Evolutionary conservation across 1,140 invertebrate genomes (phyloP), one percentile per base, ranked within the genome.

Genomic region (Drosophila ambigua): DNA sequence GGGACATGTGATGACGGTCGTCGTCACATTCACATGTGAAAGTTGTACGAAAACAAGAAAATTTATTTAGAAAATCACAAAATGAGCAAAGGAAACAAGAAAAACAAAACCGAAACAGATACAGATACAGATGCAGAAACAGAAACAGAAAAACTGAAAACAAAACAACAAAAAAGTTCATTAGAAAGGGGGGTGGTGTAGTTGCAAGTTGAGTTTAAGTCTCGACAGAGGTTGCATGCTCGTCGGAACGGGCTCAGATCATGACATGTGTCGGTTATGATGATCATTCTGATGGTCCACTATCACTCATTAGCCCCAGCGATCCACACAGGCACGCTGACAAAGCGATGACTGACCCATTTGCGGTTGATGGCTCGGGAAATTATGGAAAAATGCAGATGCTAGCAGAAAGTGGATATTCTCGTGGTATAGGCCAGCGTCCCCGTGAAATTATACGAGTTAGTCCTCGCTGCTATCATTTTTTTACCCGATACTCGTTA

Each of bases 41-140:
- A 85, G 81, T 87, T 85, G 77, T 72, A 78, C 74, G 62, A 81
- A 85, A 81, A 78, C 65, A 74, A 81, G 82, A 85, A 81, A 85
- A 85, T 61, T 77, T 80, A 80, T 85, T 80, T 75, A 77, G 62
- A 80, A 77, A 84, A 77, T 72, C 58, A 61, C 63, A 72, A 79
- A 76, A 66, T 66, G 65, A 68, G 65, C 39, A 49, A 49, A 28
- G 39, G 35, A 57, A 55, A 24, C 31, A 61, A 64, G 24, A 64
- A 51, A 57, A 68, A 65, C 54, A 45, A 6, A 24, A 59, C 28
- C 23, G 58, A 75, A 65, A 61, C 44, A 59, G 61, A 60, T 60
- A 50, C 44, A 43, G 61, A 44, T 24, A 72, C 43, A 77, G 68
- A 41, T 16, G 16, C 16, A 16, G 16, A 16, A 16, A 16, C 16